Percentiles rank a stretch among this genome's conserved stretches.
phyloP scores from a whole-genome alignment of 1,140 invertebrate species.

The Apis mellifera region DNA sequence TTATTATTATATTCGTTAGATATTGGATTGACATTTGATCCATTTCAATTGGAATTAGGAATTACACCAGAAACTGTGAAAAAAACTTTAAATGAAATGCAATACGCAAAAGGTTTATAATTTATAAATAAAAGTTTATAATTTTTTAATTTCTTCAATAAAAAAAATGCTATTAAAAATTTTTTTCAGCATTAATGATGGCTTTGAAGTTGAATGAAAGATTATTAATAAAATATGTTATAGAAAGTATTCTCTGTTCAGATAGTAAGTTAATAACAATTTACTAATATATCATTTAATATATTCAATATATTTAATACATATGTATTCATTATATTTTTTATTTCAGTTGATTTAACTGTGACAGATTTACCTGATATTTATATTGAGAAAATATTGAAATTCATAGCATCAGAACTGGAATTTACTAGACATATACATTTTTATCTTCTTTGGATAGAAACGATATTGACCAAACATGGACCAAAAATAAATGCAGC shows the following conservation, averaged over 20 bases:
- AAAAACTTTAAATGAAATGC: conserved; percentile 83
- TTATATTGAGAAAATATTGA: conserved; percentile 89
- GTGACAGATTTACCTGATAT: conserved; percentile 85
- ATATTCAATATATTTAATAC: neutral
- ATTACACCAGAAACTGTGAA: conserved; percentile 90
- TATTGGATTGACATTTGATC: conserved; percentile 89
- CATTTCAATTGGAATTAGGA: conserved; percentile 90
- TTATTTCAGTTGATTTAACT: conserved; percentile 88
- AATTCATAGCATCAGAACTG: conserved; percentile 86
- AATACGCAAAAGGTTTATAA: conserved; percentile 84
- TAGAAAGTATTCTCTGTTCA: conserved; percentile 90
- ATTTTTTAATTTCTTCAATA: neutral
- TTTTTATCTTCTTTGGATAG: conserved; percentile 93
- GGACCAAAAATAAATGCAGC: conserved; percentile 83
- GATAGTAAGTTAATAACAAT: conserved; percentile 85
- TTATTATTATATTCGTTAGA: conserved; percentile 95
- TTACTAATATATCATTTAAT: conserved; percentile 13
- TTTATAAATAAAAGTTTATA: conserved; percentile 21
- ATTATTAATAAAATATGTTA: conserved; percentile 88
- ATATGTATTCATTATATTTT: conserved; percentile 24
- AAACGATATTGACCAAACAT: conserved; percentile 84
- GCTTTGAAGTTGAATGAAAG: conserved; percentile 94
- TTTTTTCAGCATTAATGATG: conserved; percentile 88
- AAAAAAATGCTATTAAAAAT: conserved; percentile 27
- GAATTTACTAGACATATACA: conserved; percentile 92